These are phyloP conservation scores for Trilocha varians DNA, from an alignment of 2,888 invertebrate genomes.

Conservation along the genomic window DNA sequence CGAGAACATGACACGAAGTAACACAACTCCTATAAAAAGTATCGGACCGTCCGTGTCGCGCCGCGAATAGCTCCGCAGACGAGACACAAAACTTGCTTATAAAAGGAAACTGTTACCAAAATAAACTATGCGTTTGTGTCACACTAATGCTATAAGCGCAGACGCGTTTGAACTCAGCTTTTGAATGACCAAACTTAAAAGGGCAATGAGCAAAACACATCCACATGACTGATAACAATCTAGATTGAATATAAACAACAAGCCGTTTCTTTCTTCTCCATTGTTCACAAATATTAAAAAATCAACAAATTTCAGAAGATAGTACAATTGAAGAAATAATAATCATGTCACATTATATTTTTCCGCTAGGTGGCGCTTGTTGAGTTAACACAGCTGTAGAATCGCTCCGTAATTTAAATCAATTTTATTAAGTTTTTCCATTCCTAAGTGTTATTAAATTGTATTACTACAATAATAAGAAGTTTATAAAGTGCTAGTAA, in stretches of 20 bases:
- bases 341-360: no score
- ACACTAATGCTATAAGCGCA: slow-evolving; percentile 22
- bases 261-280: slow-evolving; percentile 14
- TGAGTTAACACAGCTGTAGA: no score
- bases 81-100: slow-evolving; percentile 11
- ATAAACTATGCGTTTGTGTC: slow-evolving; percentile 25
- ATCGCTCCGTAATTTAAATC: no score
- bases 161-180: slow-evolving; percentile 35
- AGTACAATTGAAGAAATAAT: no score
- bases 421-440: no score
- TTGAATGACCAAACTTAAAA: slow-evolving; percentile 29
- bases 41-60: slow-evolving; percentile 11
- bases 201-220: no score
- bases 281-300: no score
- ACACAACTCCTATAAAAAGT: slow-evolving; percentile 16
- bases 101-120: slow-evolving; percentile 33
- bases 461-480: no score
- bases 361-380: no score
- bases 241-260: slow-evolving; percentile 25
- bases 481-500: no score
- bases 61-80: slow-evolving; percentile 23
- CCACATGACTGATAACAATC: slow-evolving; percentile 29
- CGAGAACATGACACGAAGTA: slow-evolving; percentile 20
- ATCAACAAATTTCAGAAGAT: no score
- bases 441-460: no score